Percentiles rank a stretch among this genome's conserved stretches.
Evolutionary conservation across 2,113 vertebrate genomes (phyloP).

Genomic region (Prietella phreatophila): DNA sequence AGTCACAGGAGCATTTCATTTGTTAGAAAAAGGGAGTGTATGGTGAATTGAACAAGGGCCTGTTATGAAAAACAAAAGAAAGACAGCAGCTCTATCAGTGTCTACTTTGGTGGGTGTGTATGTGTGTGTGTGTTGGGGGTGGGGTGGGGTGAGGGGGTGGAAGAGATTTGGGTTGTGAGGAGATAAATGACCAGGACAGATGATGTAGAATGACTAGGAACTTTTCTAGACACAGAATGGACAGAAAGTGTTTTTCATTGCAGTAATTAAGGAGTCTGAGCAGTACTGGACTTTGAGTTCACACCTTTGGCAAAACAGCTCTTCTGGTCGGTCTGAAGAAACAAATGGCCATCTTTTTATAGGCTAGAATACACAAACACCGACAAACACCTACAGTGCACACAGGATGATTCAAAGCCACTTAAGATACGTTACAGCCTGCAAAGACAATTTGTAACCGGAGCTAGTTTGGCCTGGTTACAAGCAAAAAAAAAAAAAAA

Average conservation of each 20-base stretch:
- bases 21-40: neutral
- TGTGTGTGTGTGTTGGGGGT: too few species aligned
- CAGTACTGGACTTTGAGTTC: neutral
- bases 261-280: neutral
- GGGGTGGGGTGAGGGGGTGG: too few species aligned
- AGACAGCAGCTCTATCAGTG: neutral
- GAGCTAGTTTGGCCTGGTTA: neutral
- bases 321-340: neutral
- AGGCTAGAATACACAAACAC: neutral
- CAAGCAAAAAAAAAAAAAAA: neutral
- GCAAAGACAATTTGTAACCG: constrained; percentile 8
- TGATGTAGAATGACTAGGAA: neutral
- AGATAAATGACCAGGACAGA: neutral
- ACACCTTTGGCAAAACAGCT: constrained; percentile 8
- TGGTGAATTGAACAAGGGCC: neutral
- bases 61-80: neutral
- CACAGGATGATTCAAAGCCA: constrained; percentile 17
- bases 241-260: neutral
- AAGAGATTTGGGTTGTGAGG: neutral
- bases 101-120: neutral
- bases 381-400: constrained; percentile 7
- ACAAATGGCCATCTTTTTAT: constrained; percentile 15
- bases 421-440: constrained; percentile 19
- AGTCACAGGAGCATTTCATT: neutral
- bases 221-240: neutral